Percentiles rank a stretch among this genome's conserved stretches.
Conservation (phyloP, 2,888 invertebrate species). For the Athetis lepigone region DNA sequence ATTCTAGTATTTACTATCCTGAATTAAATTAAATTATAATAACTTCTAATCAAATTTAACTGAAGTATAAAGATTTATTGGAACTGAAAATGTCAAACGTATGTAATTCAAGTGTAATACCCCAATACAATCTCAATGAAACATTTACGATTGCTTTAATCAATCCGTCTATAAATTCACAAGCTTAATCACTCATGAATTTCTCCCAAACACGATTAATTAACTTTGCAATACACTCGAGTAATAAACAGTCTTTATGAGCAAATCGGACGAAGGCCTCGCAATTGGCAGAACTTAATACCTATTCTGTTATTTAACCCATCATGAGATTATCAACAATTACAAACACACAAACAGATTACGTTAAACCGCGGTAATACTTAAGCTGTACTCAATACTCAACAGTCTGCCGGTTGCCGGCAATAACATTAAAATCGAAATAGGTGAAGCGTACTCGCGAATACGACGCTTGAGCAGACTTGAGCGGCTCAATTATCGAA, state of each 20-base stretch:
- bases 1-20: no score
- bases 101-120: constrained; percentile 8
- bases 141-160: constrained; percentile 23
- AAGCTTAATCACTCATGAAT: constrained; percentile 19
- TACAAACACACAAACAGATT: constrained; percentile 38
- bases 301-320: constrained; percentile 15
- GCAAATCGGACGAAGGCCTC: background rate
- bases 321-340: constrained; percentile 37
- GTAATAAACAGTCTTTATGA: constrained; percentile 21
- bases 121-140: constrained; percentile 9
- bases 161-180: constrained; percentile 18
- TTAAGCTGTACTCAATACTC: constrained; percentile 10
- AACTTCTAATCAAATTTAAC: no score
- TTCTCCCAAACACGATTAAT: constrained; percentile 17
- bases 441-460: constrained; percentile 43
- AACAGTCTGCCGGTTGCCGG: constrained; percentile 22
- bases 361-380: constrained; percentile 22
- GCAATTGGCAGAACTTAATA: constrained; percentile 24
- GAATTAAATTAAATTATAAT: no score
- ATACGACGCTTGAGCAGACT: constrained; percentile 39
- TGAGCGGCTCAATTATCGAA: constrained; percentile 65
- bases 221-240: constrained; percentile 17
- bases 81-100: background rate
- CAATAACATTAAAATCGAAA: constrained; percentile 53
- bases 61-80: background rate